Conservation (phyloP, 2,113 vertebrate species). For the Poicephalus meyeri region DNA sequence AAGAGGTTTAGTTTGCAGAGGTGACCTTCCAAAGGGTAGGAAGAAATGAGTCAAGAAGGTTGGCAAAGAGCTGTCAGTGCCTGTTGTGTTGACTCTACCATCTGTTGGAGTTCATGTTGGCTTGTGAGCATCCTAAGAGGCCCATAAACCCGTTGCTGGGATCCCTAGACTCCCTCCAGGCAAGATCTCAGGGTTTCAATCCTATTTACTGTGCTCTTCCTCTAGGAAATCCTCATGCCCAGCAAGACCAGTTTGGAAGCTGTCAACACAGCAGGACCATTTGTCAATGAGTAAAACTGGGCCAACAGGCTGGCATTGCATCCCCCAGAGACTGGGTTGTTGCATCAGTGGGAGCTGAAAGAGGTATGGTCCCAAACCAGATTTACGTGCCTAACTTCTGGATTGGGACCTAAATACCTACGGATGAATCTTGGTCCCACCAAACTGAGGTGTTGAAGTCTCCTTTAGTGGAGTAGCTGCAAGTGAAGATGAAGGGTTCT, state of each 20-base stretch:
- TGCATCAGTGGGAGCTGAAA: neutral
- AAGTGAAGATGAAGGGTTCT: neutral
- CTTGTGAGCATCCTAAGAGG: neutral
- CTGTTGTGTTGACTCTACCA: neutral
- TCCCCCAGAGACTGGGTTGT: neutral
- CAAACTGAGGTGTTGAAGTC: neutral
- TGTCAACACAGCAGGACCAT: neutral
- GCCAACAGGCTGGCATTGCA: neutral
- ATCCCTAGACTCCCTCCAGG: neutral
- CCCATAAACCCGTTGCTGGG: neutral
- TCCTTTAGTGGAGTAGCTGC: neutral
- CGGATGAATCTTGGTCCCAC: neutral
- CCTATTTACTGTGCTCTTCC: neutral
- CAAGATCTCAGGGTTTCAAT: constrained; percentile 8
- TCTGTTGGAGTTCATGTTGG: neutral
- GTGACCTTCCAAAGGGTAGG: constrained; percentile 3
- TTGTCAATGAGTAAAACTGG: neutral
- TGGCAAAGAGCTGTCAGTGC: neutral
- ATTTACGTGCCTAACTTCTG: neutral
- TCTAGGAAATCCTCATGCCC: neutral
- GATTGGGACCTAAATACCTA: neutral
- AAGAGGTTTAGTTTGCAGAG: neutral
- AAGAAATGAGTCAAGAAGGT: neutral
- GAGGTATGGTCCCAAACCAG: neutral
- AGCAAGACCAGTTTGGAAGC: neutral